Conservation (phyloP, 2,113 vertebrate genomes). For the Pavo muticus region DNA sequence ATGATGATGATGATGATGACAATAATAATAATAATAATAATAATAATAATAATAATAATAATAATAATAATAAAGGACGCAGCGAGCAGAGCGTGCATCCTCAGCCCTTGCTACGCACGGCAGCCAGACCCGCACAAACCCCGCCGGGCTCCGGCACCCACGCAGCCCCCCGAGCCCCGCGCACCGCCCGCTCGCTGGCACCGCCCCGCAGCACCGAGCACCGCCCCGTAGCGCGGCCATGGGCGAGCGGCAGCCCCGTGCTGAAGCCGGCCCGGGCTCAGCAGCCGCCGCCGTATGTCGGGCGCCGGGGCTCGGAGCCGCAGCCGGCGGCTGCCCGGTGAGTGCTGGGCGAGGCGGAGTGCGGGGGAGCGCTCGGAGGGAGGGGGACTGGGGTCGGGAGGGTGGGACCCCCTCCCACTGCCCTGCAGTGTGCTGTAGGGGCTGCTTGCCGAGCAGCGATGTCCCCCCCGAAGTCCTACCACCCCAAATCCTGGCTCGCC, state of each 20-base stretch:
- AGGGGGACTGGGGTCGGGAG: not conserved
- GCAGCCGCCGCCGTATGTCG: slow-evolving; percentile 4
- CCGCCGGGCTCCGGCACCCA: too few relatives aligned
- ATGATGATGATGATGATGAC: too few relatives aligned
- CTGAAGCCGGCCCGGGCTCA: not conserved
- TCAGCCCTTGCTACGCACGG: not conserved
- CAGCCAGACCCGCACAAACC: not conserved
- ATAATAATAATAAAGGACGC: not conserved
- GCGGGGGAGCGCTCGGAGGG: not conserved
- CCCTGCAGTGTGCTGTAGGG: not conserved
- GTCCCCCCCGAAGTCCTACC: not conserved
- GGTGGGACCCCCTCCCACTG: not conserved
- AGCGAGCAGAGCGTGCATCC: not conserved
- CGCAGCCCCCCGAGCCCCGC: too few relatives aligned
- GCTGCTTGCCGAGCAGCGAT: not conserved
- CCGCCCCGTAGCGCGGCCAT: not conserved
- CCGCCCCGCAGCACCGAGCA: not conserved
- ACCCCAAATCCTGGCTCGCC: too few relatives aligned
- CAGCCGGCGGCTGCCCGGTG: slow-evolving; percentile 48
- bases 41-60: too few relatives aligned
- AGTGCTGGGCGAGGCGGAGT: not conserved
- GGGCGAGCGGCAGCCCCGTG: not conserved
- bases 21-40: too few relatives aligned
- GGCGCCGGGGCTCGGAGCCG: slow-evolving; percentile 42
- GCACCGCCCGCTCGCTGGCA: not conserved